Percentiles rank a stretch among this genome's conserved stretches.
Conservation (phyloP, 2,888 invertebrate genomes). For the Odontothrips loti region DNA sequence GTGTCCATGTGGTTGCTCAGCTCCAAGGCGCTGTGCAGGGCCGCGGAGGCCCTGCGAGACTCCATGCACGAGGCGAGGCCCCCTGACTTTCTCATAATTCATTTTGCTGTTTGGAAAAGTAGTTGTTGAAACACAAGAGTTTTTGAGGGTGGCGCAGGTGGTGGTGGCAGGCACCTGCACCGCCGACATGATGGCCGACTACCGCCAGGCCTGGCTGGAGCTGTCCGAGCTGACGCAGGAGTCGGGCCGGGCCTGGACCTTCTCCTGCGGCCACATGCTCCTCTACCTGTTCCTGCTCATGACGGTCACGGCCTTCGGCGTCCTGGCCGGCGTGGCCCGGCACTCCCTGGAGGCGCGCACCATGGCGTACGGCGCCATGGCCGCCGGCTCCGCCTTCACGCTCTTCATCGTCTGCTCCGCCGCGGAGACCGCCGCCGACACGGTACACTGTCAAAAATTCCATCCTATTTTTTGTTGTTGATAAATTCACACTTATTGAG, state of each 20-base stretch:
- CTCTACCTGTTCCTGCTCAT: slow-evolving; percentile 18
- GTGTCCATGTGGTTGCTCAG: slow-evolving; percentile 4
- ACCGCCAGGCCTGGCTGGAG: slow-evolving; percentile 66
- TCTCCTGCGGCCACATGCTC: not conserved
- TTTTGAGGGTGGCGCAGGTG: no score
- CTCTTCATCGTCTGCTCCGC: slow-evolving; percentile 12
- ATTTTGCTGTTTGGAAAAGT: no score
- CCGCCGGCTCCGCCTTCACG: not conserved
- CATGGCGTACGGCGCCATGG: slow-evolving; percentile 15
- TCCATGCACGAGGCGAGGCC: slow-evolving; percentile 1
- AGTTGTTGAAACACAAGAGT: no score
- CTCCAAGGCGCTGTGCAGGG: not conserved
- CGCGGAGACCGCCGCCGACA: not conserved
- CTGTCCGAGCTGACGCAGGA: slow-evolving; percentile 75
- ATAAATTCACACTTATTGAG: no score
- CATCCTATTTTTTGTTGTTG: not conserved
- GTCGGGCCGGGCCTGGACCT: slow-evolving; percentile 49
- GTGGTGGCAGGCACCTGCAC: slow-evolving; percentile 62
- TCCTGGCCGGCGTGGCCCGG: slow-evolving; percentile 8
- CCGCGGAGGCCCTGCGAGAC: not conserved
- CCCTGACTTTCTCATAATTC: no score
- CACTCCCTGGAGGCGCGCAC: slow-evolving; percentile 1
- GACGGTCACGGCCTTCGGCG: slow-evolving; percentile 12
- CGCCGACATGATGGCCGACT: slow-evolving; percentile 61
- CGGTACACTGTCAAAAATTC: not conserved